Percentiles rank a stretch among this genome's conserved stretches.
These are phyloP conservation scores for Alcedo quadribrachys DNA, from an alignment of 2,797 vertebrate species.

Conservation along the genomic window DNA sequence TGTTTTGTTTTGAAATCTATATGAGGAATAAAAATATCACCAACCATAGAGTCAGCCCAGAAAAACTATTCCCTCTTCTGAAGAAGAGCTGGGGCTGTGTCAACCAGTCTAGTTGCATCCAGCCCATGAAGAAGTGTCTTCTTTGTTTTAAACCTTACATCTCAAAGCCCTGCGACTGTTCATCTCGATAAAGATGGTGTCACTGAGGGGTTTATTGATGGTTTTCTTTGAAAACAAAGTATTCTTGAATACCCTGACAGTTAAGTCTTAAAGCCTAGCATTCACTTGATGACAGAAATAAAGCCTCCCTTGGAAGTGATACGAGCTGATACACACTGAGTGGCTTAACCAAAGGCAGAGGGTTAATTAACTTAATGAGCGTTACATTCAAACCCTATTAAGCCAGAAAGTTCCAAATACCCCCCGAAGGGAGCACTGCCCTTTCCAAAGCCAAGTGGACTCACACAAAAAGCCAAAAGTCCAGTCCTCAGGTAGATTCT, in stretches of 20 bases:
- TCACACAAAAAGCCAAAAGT: not conserved
- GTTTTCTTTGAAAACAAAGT: not conserved
- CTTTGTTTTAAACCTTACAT: not conserved
- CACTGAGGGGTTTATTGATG: not conserved
- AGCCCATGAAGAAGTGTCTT: not conserved
- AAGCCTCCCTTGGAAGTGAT: not conserved
- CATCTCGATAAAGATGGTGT: not conserved
- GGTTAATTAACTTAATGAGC: not conserved
- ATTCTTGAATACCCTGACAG: not conserved
- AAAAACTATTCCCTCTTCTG: conserved; percentile 16
- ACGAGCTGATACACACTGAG: not conserved
- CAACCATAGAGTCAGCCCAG: not conserved
- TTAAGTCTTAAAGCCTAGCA: not conserved
- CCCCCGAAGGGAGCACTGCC: not conserved
- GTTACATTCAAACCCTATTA: not conserved
- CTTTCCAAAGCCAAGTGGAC: not conserved
- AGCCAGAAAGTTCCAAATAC: not conserved
- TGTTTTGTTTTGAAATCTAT: conserved; percentile 69
- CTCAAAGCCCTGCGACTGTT: not conserved
- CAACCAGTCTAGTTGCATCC: not conserved
- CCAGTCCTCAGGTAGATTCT: not conserved
- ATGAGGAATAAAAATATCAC: conserved; percentile 61
- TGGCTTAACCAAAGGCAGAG: not conserved
- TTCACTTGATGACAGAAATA: not conserved
- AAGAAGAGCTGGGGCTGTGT: not conserved